Conservation (phyloP, 2,888 invertebrate genomes). For the Leptinotarsa tumamoca region DNA sequence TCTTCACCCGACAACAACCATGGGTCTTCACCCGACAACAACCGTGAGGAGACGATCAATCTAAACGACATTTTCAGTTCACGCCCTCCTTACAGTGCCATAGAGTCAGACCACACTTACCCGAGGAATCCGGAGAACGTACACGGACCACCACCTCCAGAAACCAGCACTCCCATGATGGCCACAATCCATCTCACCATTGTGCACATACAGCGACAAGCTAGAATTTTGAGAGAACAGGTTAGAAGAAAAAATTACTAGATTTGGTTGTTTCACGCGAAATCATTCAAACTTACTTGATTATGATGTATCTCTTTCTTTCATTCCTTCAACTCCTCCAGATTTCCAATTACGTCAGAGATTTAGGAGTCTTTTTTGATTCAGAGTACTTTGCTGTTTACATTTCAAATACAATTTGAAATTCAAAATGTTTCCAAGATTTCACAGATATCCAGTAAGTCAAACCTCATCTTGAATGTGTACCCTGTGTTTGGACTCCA, state of each 20-base stretch:
- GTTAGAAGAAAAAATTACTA: slow-evolving; percentile 57
- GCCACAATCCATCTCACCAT: slow-evolving; percentile 63
- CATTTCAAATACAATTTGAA: too few species aligned
- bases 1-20: slow-evolving; percentile 35
- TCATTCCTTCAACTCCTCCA: not conserved
- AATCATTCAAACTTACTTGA: too few species aligned
- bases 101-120: slow-evolving; percentile 62
- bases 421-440: too few species aligned
- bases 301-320: not conserved
- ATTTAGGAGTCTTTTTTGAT: too few species aligned
- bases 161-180: slow-evolving; percentile 58
- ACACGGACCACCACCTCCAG: slow-evolving; percentile 9
- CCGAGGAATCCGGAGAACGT: slow-evolving; percentile 53
- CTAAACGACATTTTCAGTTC: slow-evolving; percentile 29
- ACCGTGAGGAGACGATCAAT: slow-evolving; percentile 30
- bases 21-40: slow-evolving; percentile 37
- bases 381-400: too few species aligned
- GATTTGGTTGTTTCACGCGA: not conserved
- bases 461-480: too few species aligned
- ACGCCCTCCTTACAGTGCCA: slow-evolving; percentile 17
- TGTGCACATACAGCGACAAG: slow-evolving; percentile 63
- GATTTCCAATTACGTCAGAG: too few species aligned
- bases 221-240: slow-evolving; percentile 61
- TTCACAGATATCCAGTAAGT: too few species aligned
- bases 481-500: too few species aligned